phyloP scores from a whole-genome alignment of 2,797 vertebrate genomes.

The Alauda arvensis region DNA sequence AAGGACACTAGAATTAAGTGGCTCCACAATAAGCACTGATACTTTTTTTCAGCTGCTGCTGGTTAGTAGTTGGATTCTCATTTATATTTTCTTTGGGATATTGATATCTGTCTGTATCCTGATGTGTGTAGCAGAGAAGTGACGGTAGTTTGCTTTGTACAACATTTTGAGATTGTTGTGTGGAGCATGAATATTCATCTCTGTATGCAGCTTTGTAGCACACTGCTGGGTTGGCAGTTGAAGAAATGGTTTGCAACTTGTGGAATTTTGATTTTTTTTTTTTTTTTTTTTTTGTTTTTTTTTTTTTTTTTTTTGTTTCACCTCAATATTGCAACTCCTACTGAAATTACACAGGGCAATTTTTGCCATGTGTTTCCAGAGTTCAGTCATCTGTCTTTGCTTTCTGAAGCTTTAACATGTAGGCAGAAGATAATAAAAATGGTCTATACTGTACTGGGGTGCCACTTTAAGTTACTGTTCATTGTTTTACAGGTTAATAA shows the following conservation, averaged over 20 bases:
- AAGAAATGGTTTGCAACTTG: not conserved
- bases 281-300: not conserved
- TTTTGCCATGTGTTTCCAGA: not conserved
- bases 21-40: not conserved
- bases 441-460: not conserved
- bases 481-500: not conserved
- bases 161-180: not conserved
- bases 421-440: not conserved
- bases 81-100: not conserved
- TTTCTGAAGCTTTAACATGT: not conserved
- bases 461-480: not conserved
- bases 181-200: not conserved
- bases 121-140: not conserved
- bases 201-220: not conserved
- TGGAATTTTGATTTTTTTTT: not conserved
- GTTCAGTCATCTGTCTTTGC: not conserved
- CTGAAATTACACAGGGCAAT: not conserved
- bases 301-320: not conserved
- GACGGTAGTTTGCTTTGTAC: not conserved
- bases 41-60: not conserved
- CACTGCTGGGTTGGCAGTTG: not conserved
- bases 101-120: not conserved
- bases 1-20: not conserved
- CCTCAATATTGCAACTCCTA: not conserved
- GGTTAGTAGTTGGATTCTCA: not conserved